Conservation (phyloP, 1,140 invertebrate species). For the Orussus abietinus region DNA sequence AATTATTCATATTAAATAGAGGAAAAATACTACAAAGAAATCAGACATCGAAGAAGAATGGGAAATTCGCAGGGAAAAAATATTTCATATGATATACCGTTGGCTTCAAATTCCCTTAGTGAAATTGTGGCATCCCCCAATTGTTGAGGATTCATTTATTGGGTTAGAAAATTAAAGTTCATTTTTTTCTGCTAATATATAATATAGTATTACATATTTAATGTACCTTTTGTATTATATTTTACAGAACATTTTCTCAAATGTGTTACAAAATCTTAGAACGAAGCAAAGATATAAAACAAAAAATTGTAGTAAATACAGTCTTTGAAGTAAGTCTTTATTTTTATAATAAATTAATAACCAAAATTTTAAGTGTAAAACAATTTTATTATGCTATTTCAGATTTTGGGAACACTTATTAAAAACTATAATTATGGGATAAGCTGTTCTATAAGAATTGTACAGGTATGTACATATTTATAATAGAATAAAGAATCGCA, state of each 20-base stretch:
- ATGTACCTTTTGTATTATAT: slow-evolving; percentile 9
- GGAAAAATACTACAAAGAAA: slow-evolving; percentile 35
- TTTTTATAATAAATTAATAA: slow-evolving; percentile 9
- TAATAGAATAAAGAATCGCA: slow-evolving; percentile 9
- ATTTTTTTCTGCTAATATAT: slow-evolving; percentile 5
- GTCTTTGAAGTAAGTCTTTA: slow-evolving; percentile 51
- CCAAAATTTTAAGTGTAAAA: slow-evolving; percentile 8
- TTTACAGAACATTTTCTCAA: slow-evolving; percentile 62
- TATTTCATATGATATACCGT: slow-evolving; percentile 62
- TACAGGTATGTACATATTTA: slow-evolving; percentile 55
- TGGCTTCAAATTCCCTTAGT: slow-evolving; percentile 67
- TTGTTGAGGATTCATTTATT: slow-evolving; percentile 82
- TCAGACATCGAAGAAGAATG: slow-evolving; percentile 54
- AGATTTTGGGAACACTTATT: slow-evolving; percentile 76
- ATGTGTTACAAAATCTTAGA: slow-evolving; percentile 76
- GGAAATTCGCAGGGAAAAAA: slow-evolving; percentile 57
- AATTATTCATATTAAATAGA: slow-evolving; percentile 20
- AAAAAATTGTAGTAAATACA: slow-evolving; percentile 64
- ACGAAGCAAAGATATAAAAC: slow-evolving; percentile 58
- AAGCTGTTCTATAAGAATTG: slow-evolving; percentile 62
- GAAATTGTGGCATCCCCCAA: slow-evolving; percentile 74
- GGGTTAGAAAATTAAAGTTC: slow-evolving; percentile 55
- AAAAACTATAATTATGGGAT: slow-evolving; percentile 77
- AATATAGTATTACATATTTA: neutral
- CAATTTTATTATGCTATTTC: slow-evolving; percentile 26